Percentiles rank a stretch among this genome's conserved stretches.
These are phyloP conservation scores for Premnoplex brunnescens DNA, from an alignment of 2,797 vertebrate species.

Conservation along the genomic window DNA sequence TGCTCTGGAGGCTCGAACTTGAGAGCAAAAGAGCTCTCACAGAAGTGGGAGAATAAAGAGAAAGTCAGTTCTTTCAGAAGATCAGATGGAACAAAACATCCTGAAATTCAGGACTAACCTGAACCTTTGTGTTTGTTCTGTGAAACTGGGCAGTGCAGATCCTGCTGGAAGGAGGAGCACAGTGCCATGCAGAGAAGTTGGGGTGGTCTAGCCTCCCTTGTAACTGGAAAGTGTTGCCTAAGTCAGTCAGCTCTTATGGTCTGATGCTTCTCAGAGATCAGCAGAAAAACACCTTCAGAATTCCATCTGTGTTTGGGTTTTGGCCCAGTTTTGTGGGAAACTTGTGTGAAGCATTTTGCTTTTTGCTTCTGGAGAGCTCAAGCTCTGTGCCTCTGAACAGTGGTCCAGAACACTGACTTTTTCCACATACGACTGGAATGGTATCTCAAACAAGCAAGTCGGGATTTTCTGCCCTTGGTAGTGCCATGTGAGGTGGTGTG, in stretches of 20 bases:
- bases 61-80: background rate
- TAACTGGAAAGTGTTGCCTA: background rate
- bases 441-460: background rate
- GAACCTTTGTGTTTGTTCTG: slow-evolving; percentile 17
- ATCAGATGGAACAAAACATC: slow-evolving; percentile 3
- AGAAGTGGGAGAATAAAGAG: slow-evolving; percentile 45
- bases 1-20: slow-evolving; percentile 8
- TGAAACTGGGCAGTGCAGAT: background rate
- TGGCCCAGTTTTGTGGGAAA: background rate
- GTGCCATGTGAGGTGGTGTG: background rate
- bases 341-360: background rate
- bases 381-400: rapidly evolving
- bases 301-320: background rate
- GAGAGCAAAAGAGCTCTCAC: slow-evolving; percentile 21
- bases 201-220: background rate
- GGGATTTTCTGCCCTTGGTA: background rate
- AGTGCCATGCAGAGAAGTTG: background rate
- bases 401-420: background rate
- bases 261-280: background rate
- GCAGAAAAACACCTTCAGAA: background rate
- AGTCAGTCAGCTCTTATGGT: background rate
- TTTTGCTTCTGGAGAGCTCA: background rate
- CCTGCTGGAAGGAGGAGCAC: background rate
- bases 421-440: background rate
- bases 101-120: slow-evolving; percentile 58